These are phyloP conservation scores for Epiblema foenella DNA, from an alignment of 2,888 invertebrate species.

Conservation along the genomic window DNA sequence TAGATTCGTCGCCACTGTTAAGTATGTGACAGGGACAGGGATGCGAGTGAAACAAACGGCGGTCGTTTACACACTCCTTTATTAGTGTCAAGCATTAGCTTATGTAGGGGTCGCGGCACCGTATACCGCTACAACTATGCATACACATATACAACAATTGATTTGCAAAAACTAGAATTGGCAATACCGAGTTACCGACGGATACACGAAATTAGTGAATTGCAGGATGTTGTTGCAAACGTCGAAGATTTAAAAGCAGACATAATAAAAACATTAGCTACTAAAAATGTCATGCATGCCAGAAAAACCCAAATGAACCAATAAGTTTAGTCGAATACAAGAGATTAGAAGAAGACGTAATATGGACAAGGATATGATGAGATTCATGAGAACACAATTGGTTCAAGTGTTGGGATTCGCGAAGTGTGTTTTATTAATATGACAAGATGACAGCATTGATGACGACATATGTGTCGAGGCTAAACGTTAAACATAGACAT, in stretches of 20 bases:
- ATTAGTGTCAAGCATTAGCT: too few species aligned
- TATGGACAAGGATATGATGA: conserved; percentile 1
- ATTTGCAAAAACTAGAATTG: conserved; percentile 51
- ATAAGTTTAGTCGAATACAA: conserved; percentile 13
- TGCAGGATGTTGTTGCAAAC: conserved; percentile 47
- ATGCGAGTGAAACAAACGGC: too few species aligned
- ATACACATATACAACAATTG: too few species aligned
- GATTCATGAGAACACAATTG: conserved; percentile 41
- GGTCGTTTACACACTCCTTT: too few species aligned
- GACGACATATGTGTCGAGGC: conserved; percentile 37
- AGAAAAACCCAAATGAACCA: conserved; percentile 13
- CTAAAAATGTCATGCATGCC: conserved; percentile 44
- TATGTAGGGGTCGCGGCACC: too few species aligned
- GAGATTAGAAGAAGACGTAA: conserved; percentile 9
- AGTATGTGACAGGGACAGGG: too few species aligned
- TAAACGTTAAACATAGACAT: conserved; percentile 14
- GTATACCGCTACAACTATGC: too few species aligned
- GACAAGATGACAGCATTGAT: conserved; percentile 45
- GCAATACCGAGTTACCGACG: conserved; percentile 27
- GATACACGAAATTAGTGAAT: conserved; percentile 41
- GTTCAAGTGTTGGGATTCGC: conserved; percentile 36
- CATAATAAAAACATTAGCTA: conserved; percentile 24
- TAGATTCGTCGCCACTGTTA: too few species aligned
- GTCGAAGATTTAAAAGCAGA: conserved; percentile 16
- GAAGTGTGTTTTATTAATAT: conserved; percentile 40